Base-by-base conservation (phyloP, 2,888 invertebrate species). In the Agrochola lychnidis region DNA sequence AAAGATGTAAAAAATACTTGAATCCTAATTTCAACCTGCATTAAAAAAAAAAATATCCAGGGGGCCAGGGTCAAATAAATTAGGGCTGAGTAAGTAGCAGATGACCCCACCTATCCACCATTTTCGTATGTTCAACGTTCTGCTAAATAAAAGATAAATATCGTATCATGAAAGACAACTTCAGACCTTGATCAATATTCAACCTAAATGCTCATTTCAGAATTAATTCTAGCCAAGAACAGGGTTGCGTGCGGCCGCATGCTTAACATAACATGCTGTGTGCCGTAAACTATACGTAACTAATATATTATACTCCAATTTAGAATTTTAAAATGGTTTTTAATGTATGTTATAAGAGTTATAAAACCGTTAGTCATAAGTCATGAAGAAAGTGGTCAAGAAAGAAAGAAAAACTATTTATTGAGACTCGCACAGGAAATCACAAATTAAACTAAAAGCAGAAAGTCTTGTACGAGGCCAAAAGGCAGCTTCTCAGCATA, bases 201-300 rank as follows among this genome's bases (percentile, higher is more conserved):
- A 90, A 91, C 92, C 89, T 89, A 89, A 87, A 90, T 91, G 86
- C 77, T 86, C 87, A 89, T 81, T 88, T 89, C 86, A 88, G 88
- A 87, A 89, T 87, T 84, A 87, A 90, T 78, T 63, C 75, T 87
- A 87, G 73, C 76, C 76, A 80, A 86, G 82, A 87, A 87, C 83
- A 79, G 74, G 85, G 67, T 90, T 85, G 91, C 91, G 91, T 91
- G 92, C 66, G 67, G 67, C 63, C 82, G 78, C 84, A 75, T 81
- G 81, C 83, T 87, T 79, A 86, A 80, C 87, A 82, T 86, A 84
- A 84, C 77, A 70, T 76, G 75, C 76, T 79, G 63, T 74, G 53
- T 70, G 45, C 79, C 70, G 78, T 75, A 68, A 80, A 78, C 69
- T 74, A 63, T 76, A 77, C 53, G 68, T 67, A 73, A 36, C 16